Conservation (phyloP, 2,888 invertebrate genomes). For the Epiblema foenella region DNA sequence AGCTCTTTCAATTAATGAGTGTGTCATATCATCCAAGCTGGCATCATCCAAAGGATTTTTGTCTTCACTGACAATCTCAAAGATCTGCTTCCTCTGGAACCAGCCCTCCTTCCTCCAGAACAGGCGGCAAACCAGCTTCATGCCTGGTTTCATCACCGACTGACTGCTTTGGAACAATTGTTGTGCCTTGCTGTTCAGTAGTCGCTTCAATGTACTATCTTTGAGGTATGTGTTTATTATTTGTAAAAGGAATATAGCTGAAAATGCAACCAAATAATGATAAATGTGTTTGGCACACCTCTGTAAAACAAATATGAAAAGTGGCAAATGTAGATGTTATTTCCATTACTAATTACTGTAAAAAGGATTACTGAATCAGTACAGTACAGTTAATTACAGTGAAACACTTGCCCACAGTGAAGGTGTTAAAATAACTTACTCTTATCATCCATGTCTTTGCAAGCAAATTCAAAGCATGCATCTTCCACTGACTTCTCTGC, state of each 20-base stretch:
- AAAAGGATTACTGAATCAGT: too few relatives aligned
- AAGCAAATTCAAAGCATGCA: slow-evolving; percentile 50
- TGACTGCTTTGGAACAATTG: slow-evolving; percentile 57
- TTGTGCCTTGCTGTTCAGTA: slow-evolving; percentile 58
- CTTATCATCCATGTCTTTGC: slow-evolving; percentile 67
- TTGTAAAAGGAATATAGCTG: slow-evolving; percentile 67
- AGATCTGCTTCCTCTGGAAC: slow-evolving; percentile 60
- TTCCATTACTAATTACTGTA: too few relatives aligned
- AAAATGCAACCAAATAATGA: slow-evolving; percentile 46
- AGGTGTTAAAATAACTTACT: slow-evolving; percentile 59
- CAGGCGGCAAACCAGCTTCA: slow-evolving; percentile 68
- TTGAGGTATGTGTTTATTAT: slow-evolving; percentile 65
- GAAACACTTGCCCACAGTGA: too few relatives aligned
- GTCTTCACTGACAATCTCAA: slow-evolving; percentile 52
- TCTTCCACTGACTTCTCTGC: slow-evolving; percentile 41
- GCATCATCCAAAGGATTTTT: slow-evolving; percentile 51
- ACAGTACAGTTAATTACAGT: too few relatives aligned
- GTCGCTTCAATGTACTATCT: slow-evolving; percentile 54
- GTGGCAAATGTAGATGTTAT: too few relatives aligned
- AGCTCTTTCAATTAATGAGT: slow-evolving; percentile 57
- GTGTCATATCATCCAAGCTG: slow-evolving; percentile 54
- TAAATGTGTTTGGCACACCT: background rate
- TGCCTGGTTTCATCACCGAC: slow-evolving; percentile 58
- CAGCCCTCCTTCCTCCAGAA: slow-evolving; percentile 72
- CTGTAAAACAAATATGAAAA: background rate